phyloP scores from a whole-genome alignment of 2,888 invertebrate genomes.

The Odiellus spinosus region DNA sequence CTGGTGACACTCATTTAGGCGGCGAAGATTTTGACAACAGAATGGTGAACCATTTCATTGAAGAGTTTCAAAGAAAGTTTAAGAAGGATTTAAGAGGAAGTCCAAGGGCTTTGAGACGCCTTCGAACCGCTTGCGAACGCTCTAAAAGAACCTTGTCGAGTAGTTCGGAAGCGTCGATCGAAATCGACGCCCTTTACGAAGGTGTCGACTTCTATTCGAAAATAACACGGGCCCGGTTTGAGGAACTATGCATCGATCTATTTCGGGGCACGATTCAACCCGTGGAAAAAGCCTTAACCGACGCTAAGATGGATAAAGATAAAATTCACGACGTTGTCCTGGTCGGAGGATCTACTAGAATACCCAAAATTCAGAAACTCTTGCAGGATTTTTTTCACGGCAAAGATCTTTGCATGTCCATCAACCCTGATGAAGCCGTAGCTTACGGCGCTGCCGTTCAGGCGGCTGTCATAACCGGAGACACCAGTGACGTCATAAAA shows the following conservation, averaged over 20 bases:
- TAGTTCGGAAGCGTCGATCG: constrained; percentile 46
- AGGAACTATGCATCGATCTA: constrained; percentile 53
- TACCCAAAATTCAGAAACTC: constrained; percentile 58
- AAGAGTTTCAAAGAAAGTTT: constrained; percentile 47
- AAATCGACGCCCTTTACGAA: constrained; percentile 20
- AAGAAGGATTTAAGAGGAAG: constrained; percentile 39
- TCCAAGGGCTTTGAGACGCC: constrained; percentile 15
- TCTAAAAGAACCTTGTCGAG: constrained; percentile 61
- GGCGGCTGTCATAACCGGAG: constrained; percentile 47
- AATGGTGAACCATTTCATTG: constrained; percentile 42
- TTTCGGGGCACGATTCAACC: constrained; percentile 57
- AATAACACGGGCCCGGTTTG: constrained; percentile 45
- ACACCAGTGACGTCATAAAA: constrained; percentile 39
- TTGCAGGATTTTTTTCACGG: constrained; percentile 58
- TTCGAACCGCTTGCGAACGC: constrained; percentile 58
- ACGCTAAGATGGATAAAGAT: constrained; percentile 59
- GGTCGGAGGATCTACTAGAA: constrained; percentile 64
- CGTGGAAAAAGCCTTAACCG: constrained; percentile 57
- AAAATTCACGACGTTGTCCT: constrained; percentile 61
- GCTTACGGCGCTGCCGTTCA: constrained; percentile 61
- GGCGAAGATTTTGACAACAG: constrained; percentile 48
- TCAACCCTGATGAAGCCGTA: constrained; percentile 65
- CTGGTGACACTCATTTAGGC: constrained; percentile 70
- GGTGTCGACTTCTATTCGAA: constrained; percentile 22
- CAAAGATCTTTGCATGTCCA: constrained; percentile 52